These are phyloP conservation scores for Cyanoramphus novaezelandiae DNA, from an alignment of 2,113 vertebrate species.

Conservation along the genomic window DNA sequence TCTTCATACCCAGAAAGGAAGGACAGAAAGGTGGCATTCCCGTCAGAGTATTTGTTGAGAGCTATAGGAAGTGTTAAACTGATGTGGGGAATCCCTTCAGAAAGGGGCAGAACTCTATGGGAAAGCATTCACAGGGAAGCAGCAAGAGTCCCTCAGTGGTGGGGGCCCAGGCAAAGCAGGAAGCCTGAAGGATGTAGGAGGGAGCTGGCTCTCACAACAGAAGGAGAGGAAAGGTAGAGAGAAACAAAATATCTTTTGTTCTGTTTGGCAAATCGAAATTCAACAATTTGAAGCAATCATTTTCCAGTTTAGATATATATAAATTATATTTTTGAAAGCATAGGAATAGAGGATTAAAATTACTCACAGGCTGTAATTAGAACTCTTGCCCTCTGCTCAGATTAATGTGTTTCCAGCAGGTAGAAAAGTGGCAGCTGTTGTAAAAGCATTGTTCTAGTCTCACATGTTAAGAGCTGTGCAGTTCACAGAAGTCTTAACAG, in stretches of 20 bases:
- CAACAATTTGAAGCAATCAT: not conserved
- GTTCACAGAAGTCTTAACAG: not conserved
- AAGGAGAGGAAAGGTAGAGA: not conserved
- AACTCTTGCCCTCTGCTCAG: constrained; percentile 1
- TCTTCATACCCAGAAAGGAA: not conserved
- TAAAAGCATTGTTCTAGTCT: not conserved
- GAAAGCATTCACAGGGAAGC: not conserved
- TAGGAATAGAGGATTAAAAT: constrained; percentile 15
- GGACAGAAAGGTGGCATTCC: not conserved
- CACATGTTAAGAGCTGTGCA: not conserved
- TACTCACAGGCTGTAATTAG: constrained; percentile 3
- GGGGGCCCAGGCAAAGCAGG: accelerated
- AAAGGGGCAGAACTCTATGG: not conserved
- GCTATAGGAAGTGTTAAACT: not conserved
- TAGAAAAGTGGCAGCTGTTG: not conserved
- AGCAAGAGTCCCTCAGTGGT: not conserved
- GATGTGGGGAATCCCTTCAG: not conserved
- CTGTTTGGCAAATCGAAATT: not conserved
- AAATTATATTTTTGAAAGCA: constrained; percentile 26
- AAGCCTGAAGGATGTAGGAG: not conserved
- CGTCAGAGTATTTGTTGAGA: not conserved
- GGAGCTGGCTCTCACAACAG: not conserved
- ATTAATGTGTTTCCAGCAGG: not conserved
- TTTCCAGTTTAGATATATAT: not conserved
- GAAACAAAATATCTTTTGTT: not conserved